These are phyloP conservation scores for Gnathonemus echidnorhynchus DNA, from an alignment of 2,113 vertebrate genomes.

Conservation along the genomic window DNA sequence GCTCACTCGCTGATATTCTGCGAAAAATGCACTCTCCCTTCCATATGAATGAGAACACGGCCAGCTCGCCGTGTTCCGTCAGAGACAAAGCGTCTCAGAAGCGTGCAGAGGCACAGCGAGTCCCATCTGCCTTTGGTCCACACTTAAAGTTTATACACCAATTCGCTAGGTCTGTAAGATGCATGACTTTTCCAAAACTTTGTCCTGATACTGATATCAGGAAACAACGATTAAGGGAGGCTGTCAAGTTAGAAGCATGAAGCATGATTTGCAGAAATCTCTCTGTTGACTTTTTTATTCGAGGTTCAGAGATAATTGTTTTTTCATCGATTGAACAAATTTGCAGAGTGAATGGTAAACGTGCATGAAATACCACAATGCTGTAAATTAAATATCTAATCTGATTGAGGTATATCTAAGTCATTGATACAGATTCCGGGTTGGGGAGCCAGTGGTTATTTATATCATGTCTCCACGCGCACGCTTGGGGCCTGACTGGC, in stretches of 20 bases:
- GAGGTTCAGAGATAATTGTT: constrained; percentile 18
- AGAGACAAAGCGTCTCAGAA: neutral
- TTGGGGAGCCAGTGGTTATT: neutral
- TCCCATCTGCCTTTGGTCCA: neutral
- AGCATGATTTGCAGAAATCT: neutral
- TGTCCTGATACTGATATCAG: neutral
- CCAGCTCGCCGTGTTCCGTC: neutral
- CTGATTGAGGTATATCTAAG: neutral
- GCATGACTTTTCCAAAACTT: neutral
- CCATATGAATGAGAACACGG: neutral
- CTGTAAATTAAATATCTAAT: neutral
- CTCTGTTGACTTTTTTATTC: neutral
- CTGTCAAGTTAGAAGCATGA: neutral
- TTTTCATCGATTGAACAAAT: neutral
- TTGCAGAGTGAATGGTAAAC: constrained; percentile 13
- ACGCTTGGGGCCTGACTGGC: neutral
- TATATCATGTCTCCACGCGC: neutral
- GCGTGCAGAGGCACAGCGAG: neutral
- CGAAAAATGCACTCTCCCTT: neutral
- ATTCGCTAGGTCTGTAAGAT: neutral
- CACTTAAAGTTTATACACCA: neutral
- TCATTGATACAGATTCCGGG: neutral
- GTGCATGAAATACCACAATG: neutral
- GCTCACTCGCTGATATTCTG: neutral
- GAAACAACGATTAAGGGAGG: neutral